Base-by-base conservation (phyloP, 1,140 invertebrate genomes). In the Ceratina japonica region DNA sequence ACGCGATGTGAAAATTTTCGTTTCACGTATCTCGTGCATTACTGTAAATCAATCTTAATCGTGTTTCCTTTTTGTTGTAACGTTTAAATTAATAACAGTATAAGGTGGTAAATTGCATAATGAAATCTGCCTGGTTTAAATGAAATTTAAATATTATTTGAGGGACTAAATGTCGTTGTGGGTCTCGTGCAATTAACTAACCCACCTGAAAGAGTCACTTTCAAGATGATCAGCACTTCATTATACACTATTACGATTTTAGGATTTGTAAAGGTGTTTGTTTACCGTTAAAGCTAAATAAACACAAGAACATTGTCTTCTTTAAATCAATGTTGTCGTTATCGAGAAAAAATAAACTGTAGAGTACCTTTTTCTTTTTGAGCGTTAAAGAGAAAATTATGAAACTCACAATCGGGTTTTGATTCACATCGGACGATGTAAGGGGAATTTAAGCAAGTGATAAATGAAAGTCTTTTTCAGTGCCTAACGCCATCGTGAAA, bases 141-240 rank as follows among this genome's bases (percentile, higher is more conserved):
- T 31, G 49, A 58, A 18, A 74, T 66, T 79, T 7, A 59, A 79
- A 65, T 56, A 65, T 64, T 52, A 74, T 24, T 80, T 49, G 69
- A 80, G 73, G 68, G 74, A 84, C 56, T 73, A 79, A 51, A 68
- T 64, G 65, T 84, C 22, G 31, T 24, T n/a, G 68, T 66, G 71
- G 79, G 65, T 74, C 56, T 37, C 58, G 37, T 24, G 24, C 71
- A 58, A 52, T 59, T 51, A 65, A 72, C 31, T 52, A 58, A 79
- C 63, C 75, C 71, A 72, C 52, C 66, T 54, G 37, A 10, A 44
- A 52, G 73, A 78, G 75, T 86, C 81, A 86, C 84, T 85, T 86
- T 85, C 84, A 86, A 79, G 83, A 86, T 79, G 66, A 74, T 75
- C 24, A 61, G 70, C 63, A 76, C 70, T 85, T 80, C 68, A 64